Evolutionary conservation across 2,797 vertebrate genomes (phyloP).

Genomic region (Sitta carolinensis): DNA sequence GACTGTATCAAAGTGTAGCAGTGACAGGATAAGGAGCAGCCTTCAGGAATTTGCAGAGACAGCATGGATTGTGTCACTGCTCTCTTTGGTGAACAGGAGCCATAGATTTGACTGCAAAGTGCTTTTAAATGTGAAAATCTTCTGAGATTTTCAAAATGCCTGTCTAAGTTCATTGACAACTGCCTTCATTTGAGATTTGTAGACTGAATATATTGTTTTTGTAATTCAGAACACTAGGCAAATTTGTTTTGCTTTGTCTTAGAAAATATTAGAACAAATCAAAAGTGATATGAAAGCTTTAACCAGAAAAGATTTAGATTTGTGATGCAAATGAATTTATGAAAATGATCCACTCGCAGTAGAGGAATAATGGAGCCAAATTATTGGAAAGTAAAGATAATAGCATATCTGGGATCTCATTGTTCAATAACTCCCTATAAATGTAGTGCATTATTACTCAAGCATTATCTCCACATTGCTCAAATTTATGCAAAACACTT

Average conservation of each 20-base stretch:
- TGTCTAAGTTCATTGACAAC: neutral
- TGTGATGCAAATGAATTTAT: constrained; percentile 9
- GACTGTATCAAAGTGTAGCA: neutral
- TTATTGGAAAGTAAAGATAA: neutral
- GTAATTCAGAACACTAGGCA: neutral
- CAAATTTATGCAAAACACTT: neutral
- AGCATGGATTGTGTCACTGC: neutral
- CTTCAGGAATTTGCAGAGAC: neutral
- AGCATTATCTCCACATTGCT: neutral
- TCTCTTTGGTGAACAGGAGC: neutral
- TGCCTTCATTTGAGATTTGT: neutral
- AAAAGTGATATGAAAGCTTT: neutral
- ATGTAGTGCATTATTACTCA: neutral
- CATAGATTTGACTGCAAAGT: neutral
- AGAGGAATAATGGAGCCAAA: neutral
- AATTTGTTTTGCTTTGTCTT: constrained; percentile 11
- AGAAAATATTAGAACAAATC: neutral
- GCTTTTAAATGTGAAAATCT: neutral
- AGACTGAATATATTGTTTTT: neutral
- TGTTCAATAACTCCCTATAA: neutral
- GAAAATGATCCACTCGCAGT: neutral
- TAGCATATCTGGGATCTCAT: neutral
- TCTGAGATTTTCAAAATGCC: neutral
- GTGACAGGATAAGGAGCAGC: neutral
- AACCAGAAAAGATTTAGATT: neutral